Conservation (phyloP, 2,888 invertebrate genomes). For the Microchrysa polita region DNA sequence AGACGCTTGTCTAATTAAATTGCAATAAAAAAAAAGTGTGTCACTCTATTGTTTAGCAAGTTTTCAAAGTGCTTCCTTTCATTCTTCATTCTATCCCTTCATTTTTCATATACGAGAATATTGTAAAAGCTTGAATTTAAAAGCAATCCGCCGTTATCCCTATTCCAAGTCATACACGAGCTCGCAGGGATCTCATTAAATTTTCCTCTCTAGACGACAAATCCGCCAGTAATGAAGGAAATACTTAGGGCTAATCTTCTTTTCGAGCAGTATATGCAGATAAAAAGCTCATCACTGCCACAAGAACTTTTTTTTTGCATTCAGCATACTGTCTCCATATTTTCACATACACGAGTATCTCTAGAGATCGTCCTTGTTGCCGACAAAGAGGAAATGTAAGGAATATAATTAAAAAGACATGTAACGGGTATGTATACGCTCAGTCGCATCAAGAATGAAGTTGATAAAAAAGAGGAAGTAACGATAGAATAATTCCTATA, state of each 20-base stretch:
- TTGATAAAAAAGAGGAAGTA: background rate
- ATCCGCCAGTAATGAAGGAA: conserved; percentile 25
- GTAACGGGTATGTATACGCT: background rate
- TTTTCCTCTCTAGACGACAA: conserved; percentile 34
- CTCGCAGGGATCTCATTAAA: conserved; percentile 19
- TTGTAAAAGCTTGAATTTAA: conserved; percentile 17
- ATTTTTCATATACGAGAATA: no score
- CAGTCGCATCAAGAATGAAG: conserved; percentile 7
- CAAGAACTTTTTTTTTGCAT: conserved; percentile 12
- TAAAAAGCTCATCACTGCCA: conserved; percentile 11
- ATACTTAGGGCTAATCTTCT: conserved; percentile 38
- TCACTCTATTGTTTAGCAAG: no score
- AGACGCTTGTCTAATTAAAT: no score
- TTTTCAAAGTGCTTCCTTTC: no score
- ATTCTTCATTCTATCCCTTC: no score
- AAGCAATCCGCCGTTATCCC: conserved; percentile 23
- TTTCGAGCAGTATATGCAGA: conserved; percentile 3
- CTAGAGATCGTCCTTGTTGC: background rate
- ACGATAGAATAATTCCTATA: background rate
- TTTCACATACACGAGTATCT: conserved; percentile 2
- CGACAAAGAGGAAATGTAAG: conserved; percentile 8
- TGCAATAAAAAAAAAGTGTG: no score
- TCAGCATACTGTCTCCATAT: background rate
- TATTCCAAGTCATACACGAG: conserved; percentile 22
- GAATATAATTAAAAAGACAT: conserved; percentile 38